Conservation (phyloP, 2,113 vertebrate species). For the Notarius lentiginosus region DNA sequence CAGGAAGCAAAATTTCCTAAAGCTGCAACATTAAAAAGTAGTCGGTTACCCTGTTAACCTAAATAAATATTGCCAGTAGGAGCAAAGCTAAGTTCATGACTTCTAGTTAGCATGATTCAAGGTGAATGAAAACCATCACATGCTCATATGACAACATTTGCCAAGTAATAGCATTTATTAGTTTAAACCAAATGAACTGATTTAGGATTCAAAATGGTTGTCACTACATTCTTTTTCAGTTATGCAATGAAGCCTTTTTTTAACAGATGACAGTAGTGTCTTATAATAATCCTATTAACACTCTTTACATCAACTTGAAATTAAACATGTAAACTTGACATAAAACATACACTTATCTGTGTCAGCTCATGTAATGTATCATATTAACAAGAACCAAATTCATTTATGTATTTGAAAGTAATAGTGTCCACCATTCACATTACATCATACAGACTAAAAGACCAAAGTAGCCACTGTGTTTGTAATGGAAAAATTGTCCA, state of each 20-base stretch:
- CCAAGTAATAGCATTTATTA: neutral
- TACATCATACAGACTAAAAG: neutral
- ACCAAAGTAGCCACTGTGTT: neutral
- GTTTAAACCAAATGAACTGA: neutral
- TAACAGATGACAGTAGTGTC: neutral
- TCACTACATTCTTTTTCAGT: neutral
- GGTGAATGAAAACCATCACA: neutral
- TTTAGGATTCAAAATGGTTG: neutral
- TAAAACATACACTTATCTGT: neutral
- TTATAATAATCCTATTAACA: neutral
- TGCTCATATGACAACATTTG: neutral
- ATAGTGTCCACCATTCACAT: neutral
- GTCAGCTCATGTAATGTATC: neutral
- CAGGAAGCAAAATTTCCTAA: neutral
- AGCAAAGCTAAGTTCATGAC: neutral
- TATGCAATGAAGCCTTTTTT: neutral
- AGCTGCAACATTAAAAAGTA: neutral
- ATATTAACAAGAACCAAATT: neutral
- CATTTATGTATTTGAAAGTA: neutral
- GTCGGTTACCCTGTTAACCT: neutral
- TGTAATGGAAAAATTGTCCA: neutral
- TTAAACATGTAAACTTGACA: neutral
- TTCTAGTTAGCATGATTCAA: neutral
- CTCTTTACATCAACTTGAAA: neutral
- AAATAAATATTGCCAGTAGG: neutral